Percentiles rank a stretch among this genome's conserved stretches.
Conservation (phyloP, 1,140 invertebrate genomes). For the Battus philenor region DNA sequence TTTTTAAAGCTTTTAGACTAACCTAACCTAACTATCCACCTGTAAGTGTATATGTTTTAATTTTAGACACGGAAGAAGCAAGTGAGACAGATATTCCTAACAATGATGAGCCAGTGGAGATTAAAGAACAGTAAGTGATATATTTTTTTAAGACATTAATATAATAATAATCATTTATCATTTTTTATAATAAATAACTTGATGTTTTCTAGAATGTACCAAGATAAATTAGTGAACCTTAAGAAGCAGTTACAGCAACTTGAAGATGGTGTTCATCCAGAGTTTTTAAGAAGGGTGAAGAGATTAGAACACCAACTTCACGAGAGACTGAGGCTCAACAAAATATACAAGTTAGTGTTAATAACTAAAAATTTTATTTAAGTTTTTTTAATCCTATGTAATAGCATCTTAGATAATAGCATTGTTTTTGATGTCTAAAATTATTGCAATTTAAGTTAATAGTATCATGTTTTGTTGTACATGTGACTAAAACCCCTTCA, state of each 20-base stretch:
- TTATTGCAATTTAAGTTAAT: too few relatives aligned
- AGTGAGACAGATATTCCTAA: slow-evolving; percentile 92
- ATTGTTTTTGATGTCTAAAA: too few relatives aligned
- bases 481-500: too few relatives aligned
- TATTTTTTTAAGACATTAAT: neutral
- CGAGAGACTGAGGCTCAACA: slow-evolving; percentile 88
- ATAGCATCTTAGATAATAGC: too few relatives aligned
- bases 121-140: slow-evolving; percentile 91
- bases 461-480: too few relatives aligned
- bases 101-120: slow-evolving; percentile 88
- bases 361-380: too few relatives aligned
- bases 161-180: neutral
- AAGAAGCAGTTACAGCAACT: slow-evolving; percentile 94
- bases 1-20: too few relatives aligned
- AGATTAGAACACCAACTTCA: slow-evolving; percentile 89
- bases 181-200: slow-evolving; percentile 2
- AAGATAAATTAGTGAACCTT: slow-evolving; percentile 92
- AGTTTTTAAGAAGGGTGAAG: slow-evolving; percentile 88
- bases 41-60: too few relatives aligned
- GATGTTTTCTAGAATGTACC: slow-evolving; percentile 86
- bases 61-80: slow-evolving; percentile 91
- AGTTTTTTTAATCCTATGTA: too few relatives aligned
- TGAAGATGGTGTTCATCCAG: slow-evolving; percentile 89
- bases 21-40: too few relatives aligned
- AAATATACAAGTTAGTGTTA: slow-evolving; percentile 81